Conservation (phyloP, 2,113 vertebrate species). For the Callopanchax toddi region DNA sequence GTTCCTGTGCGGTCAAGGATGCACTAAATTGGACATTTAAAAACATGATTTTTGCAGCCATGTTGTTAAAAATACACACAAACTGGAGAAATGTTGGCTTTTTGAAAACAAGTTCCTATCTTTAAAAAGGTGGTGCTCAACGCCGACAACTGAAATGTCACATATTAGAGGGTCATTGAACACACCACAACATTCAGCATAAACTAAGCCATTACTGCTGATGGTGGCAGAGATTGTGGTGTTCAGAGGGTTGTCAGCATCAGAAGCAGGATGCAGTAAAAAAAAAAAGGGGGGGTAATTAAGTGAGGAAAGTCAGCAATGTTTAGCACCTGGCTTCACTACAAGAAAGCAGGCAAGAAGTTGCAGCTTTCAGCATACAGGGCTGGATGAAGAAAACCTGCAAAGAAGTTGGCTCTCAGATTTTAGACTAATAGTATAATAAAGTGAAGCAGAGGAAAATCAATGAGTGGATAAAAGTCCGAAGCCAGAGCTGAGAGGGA, state of each 20-base stretch:
- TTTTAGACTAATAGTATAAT: slow-evolving; percentile 27
- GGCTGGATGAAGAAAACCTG: background rate
- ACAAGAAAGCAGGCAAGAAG: slow-evolving; percentile 7
- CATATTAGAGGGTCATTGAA: background rate
- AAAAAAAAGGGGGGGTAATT: slow-evolving; percentile 12
- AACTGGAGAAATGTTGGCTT: background rate
- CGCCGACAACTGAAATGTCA: slow-evolving; percentile 6
- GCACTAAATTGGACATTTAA: slow-evolving; percentile 6
- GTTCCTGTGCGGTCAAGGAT: slow-evolving; percentile 14
- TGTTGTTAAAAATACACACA: background rate
- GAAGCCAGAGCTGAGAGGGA: slow-evolving; percentile 44
- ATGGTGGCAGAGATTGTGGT: background rate
- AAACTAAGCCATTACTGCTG: background rate
- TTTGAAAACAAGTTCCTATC: background rate
- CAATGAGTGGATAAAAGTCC: slow-evolving; percentile 34
- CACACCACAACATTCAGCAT: background rate
- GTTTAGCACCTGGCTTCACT: background rate
- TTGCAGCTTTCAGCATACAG: slow-evolving; percentile 8
- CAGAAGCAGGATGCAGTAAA: slow-evolving; percentile 8
- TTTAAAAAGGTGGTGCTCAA: background rate
- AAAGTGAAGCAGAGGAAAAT: slow-evolving; percentile 23
- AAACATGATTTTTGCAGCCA: background rate
- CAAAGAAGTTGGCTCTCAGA: slow-evolving; percentile 18
- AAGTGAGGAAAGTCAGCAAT: background rate
- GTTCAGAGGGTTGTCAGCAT: background rate